Base-by-base conservation (phyloP, 2,888 invertebrate species). In the Ditula angustiorana region DNA sequence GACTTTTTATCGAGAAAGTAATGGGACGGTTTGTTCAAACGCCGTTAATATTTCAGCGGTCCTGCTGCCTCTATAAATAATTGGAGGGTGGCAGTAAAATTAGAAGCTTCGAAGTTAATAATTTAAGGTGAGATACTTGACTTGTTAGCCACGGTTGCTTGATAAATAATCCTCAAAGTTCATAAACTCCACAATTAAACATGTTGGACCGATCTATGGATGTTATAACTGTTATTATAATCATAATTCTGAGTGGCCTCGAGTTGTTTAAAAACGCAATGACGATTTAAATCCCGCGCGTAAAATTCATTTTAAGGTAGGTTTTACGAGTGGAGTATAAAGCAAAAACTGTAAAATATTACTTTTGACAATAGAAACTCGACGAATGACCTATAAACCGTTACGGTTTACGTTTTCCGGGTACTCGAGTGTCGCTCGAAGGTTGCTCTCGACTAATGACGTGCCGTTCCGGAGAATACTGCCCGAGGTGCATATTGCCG, bases 341-440 rank as follows among this genome's bases (percentile, higher is more conserved):
- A 77, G 66, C 70, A 69, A 68, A 68, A 70, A 71, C 62, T 69
- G 69, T 69, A 68, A 69, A 73, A 77, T 76, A 73, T 74, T 57
- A 74, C 67, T 74, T 75, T 68, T 75, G 71, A 80, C 59, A 59
- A 53, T 76, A 71, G 70, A 67, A 79, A 79, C 73, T 69, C 69
- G 70, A 74, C 72, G 59, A 71, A 72, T 67, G 63, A 67, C 65
- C 74, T 68, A 74, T 79, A 81, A 81, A 61, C 13, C 47, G 46
- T 49, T 60, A 69, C 69, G 44, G 67, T 71, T 75, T 72, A 75
- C 68, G 70, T 61, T 37, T 66, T 50, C 49, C 41, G 49, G 55
- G 49, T 53, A 53, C 49, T 49, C 21, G 41, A 21, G 30, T 21
- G 50, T 63, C 57, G 63, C 50, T 44, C 63, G 37, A 52, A 49